Percentiles rank a stretch among this genome's conserved stretches.
Evolutionary conservation across 2,113 vertebrate species (phyloP).

Genomic region (Hydrochoerus hydrochaeris): DNA sequence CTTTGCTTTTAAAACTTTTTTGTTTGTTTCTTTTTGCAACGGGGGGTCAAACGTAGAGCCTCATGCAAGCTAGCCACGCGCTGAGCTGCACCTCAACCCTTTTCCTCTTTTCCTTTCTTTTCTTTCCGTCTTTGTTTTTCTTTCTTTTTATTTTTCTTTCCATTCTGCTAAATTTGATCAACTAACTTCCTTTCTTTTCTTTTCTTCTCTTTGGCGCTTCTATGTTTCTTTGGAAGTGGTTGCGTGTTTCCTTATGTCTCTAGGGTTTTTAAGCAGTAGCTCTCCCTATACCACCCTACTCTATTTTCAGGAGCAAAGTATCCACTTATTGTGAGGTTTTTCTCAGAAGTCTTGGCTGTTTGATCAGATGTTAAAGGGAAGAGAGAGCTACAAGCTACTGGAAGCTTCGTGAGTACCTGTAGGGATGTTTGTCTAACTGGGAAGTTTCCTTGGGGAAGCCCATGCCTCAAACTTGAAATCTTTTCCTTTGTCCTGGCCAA

Average conservation of each 20-base stretch:
- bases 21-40: background rate
- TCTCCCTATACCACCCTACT: background rate
- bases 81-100: background rate
- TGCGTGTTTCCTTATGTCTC: background rate
- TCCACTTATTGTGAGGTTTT: background rate
- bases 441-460: background rate
- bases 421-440: background rate
- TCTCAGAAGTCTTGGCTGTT: slow-evolving; percentile 9
- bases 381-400: background rate
- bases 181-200: background rate
- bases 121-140: too few relatives aligned
- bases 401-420: background rate
- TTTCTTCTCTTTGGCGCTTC: background rate
- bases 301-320: background rate
- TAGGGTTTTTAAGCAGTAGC: background rate
- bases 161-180: background rate
- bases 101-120: background rate
- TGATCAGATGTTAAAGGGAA: background rate
- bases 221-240: background rate
- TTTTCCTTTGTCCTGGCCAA: background rate
- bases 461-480: background rate
- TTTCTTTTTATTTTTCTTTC: background rate
- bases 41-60: background rate
- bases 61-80: too few relatives aligned
- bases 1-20: background rate